Percentiles rank a stretch among this genome's conserved stretches.
Conservation (phyloP, 2,888 invertebrate species). For the Napeogenes inachia region DNA sequence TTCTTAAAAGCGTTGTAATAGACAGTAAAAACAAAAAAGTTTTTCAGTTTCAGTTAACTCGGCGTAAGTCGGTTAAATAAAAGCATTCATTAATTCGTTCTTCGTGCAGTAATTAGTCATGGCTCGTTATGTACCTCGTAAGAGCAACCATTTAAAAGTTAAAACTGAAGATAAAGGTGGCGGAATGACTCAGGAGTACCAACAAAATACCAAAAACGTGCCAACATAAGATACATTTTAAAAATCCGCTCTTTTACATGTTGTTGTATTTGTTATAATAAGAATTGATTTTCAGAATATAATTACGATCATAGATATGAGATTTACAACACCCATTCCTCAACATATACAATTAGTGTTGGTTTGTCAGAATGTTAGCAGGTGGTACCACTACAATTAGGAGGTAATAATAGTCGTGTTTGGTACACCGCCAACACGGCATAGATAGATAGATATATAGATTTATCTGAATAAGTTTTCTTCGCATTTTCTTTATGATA, state of each 20-base stretch:
- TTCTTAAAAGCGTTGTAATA: too few relatives aligned
- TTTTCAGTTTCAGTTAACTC: too few relatives aligned
- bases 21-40: too few relatives aligned
- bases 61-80: not conserved
- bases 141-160: slow-evolving; percentile 46
- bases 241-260: slow-evolving; percentile 24
- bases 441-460: not conserved
- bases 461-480: too few relatives aligned
- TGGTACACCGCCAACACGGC: not conserved
- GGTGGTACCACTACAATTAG: slow-evolving; percentile 11
- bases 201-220: slow-evolving; percentile 44
- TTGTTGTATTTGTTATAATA: too few relatives aligned
- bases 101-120: slow-evolving; percentile 46
- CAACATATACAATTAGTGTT: not conserved
- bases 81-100: slow-evolving; percentile 13
- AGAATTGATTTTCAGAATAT: too few relatives aligned
- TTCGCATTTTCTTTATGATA: too few relatives aligned
- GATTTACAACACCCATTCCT: not conserved
- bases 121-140: slow-evolving; percentile 53
- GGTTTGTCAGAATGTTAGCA: slow-evolving; percentile 17
- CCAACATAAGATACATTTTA: not conserved
- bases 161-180: slow-evolving; percentile 58
- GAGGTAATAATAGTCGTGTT: not conserved
- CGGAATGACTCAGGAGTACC: slow-evolving; percentile 56
- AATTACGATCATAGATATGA: too few relatives aligned